Evolutionary conservation across 1,140 invertebrate genomes (phyloP).

Genomic region (Vanessa tameamea): DNA sequence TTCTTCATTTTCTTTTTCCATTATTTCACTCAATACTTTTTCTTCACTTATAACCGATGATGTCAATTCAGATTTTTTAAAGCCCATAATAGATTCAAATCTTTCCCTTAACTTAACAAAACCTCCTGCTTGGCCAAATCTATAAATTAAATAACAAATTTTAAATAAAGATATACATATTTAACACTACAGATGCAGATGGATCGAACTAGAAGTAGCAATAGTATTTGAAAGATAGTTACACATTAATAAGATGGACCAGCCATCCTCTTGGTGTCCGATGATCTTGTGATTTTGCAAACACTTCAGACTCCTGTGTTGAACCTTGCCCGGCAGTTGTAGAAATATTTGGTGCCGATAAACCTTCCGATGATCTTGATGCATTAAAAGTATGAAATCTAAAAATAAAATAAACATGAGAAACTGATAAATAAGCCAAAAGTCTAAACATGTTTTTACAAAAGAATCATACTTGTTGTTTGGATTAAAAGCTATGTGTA

Average conservation of each 20-base stretch:
- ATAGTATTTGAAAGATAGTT: constrained; percentile 38
- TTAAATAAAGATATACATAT: no score
- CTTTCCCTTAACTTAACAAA: constrained; percentile 94
- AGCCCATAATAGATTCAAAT: constrained; percentile 85
- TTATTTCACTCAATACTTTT: constrained; percentile 72
- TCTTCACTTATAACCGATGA: constrained; percentile 69
- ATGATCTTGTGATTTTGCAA: constrained; percentile 89
- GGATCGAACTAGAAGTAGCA: not conserved
- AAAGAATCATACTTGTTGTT: constrained; percentile 88
- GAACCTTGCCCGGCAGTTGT: constrained; percentile 55
- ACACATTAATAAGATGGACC: constrained; percentile 96
- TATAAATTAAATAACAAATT: constrained; percentile 54
- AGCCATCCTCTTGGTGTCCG: constrained; percentile 94
- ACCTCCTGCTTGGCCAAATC: constrained; percentile 93
- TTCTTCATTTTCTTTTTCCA: constrained; percentile 65
- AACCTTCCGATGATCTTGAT: constrained; percentile 89
- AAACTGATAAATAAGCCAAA: no score
- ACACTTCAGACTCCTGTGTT: constrained; percentile 83
- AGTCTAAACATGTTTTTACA: no score
- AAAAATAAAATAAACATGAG: constrained; percentile 44
- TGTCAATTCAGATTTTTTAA: constrained; percentile 71
- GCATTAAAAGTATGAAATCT: constrained; percentile 97
- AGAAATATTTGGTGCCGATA: constrained; percentile 78
- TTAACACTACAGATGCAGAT: no score
- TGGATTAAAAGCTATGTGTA: constrained; percentile 96